phyloP scores from a whole-genome alignment of 2,797 vertebrate species.

The Pygocentrus nattereri region DNA sequence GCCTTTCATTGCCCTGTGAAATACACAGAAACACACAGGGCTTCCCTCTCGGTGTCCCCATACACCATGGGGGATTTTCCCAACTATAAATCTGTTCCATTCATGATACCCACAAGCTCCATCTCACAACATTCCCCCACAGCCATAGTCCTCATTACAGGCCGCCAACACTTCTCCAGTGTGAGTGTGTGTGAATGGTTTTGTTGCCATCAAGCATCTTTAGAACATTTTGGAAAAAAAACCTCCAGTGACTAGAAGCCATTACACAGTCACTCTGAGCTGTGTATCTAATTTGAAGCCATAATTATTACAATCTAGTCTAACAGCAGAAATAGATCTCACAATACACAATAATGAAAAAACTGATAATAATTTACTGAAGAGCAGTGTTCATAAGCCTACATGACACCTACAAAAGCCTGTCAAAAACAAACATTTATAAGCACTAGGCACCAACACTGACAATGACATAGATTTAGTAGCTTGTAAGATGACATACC shows the following conservation, averaged over 20 bases:
- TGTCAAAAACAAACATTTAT: no score
- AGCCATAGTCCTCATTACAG: conserved; percentile 50
- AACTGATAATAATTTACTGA: no score
- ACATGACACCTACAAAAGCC: no score
- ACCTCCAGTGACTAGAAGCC: conserved; percentile 25
- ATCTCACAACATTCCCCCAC: conserved; percentile 53
- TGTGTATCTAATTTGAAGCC: not conserved
- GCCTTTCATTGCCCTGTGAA: conserved; percentile 61
- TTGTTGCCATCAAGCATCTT: conserved; percentile 37
- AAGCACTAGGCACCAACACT: no score
- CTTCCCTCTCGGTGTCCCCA: conserved; percentile 54
- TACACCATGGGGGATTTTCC: conserved; percentile 60
- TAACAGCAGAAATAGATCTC: conserved; percentile 7
- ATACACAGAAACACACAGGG: conserved; percentile 55
- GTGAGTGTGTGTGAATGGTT: conserved; percentile 41
- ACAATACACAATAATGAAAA: not conserved
- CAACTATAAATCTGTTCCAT: conserved; percentile 60
- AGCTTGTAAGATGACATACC: no score
- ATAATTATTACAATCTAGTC: conserved; percentile 17
- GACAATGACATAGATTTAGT: no score
- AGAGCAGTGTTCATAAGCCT: no score
- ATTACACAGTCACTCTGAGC: conserved; percentile 8
- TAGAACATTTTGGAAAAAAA: conserved; percentile 51
- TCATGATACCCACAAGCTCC: conserved; percentile 56
- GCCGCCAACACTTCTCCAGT: conserved; percentile 54